phyloP scores from a whole-genome alignment of 1,140 invertebrate species.

The Leptopilina boulardi region DNA sequence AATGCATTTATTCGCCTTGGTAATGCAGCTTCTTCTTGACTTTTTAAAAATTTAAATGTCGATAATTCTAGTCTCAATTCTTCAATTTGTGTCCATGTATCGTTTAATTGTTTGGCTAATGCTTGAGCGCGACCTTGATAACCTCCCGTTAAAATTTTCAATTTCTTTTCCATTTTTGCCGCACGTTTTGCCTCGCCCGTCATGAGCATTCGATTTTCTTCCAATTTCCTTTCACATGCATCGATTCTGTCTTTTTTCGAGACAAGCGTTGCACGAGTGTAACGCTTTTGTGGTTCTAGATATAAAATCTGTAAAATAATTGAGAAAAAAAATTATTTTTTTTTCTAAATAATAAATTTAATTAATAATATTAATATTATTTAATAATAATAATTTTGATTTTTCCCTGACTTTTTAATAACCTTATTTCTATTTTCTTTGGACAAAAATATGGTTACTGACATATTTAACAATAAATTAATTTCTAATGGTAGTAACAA shows the following conservation, averaged over 20 bases:
- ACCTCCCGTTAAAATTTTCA: conserved; percentile 94
- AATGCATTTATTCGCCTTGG: conserved; percentile 91
- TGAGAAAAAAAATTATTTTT: neutral
- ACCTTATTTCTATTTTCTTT: no score
- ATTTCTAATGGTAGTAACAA: no score
- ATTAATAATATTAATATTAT: no score
- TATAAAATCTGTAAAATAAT: conserved; percentile 83
- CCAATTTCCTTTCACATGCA: conserved; percentile 93
- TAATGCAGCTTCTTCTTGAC: conserved; percentile 94
- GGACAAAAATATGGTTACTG: no score
- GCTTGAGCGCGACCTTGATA: conserved; percentile 92
- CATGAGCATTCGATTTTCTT: conserved; percentile 96
- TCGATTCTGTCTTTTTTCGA: conserved; percentile 97
- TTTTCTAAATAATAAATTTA: no score
- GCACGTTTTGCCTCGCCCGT: conserved; percentile 96
- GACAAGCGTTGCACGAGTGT: conserved; percentile 94
- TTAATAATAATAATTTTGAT: no score
- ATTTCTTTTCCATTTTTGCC: conserved; percentile 98
- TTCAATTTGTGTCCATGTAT: conserved; percentile 93
- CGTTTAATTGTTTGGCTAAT: conserved; percentile 93
- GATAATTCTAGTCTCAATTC: conserved; percentile 91
- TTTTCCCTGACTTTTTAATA: no score
- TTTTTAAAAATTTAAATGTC: conserved; percentile 93
- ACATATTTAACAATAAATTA: no score
- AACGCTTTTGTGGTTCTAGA: conserved; percentile 91